Evolutionary conservation across 2,888 invertebrate species (phyloP).

Genomic region (Aproaerema taeniolella): DNA sequence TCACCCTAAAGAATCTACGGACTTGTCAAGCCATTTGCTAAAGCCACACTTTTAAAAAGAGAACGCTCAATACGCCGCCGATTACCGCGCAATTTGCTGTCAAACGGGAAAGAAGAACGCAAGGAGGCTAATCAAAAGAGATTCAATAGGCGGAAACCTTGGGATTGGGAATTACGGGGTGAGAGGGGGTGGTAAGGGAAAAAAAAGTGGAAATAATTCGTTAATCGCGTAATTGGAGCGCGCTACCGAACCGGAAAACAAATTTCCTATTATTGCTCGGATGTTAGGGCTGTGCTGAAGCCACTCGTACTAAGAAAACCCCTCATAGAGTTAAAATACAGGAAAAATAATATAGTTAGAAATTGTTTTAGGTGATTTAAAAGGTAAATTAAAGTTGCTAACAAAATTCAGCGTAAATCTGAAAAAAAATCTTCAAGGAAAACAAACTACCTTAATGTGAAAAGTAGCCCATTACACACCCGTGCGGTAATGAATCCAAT

Average conservation of each 20-base stretch:
- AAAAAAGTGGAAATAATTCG: constrained; percentile 77
- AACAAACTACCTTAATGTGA: too few relatives aligned
- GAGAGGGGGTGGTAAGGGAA: constrained; percentile 32
- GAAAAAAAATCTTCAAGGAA: too few relatives aligned
- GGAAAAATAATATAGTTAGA: too few relatives aligned
- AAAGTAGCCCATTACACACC: too few relatives aligned
- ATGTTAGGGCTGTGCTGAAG: background rate
- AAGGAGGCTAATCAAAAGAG: constrained; percentile 73
- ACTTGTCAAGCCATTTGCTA: constrained; percentile 12
- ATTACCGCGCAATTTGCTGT: constrained; percentile 51
- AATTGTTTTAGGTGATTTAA: too few relatives aligned
- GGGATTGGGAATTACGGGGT: constrained; percentile 21
- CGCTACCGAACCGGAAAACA: constrained; percentile 78
- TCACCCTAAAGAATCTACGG: background rate
- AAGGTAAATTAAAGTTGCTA: too few relatives aligned
- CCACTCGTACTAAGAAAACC: too few relatives aligned
- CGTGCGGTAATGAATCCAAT: too few relatives aligned
- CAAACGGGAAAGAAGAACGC: constrained; percentile 72
- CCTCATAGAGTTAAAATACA: too few relatives aligned
- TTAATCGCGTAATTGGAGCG: constrained; percentile 75
- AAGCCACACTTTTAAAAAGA: constrained; percentile 46
- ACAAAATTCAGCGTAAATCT: too few relatives aligned
- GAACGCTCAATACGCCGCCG: constrained; percentile 51
- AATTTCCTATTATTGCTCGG: constrained; percentile 72
- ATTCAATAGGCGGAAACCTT: constrained; percentile 74